phyloP scores from a whole-genome alignment of 2,797 vertebrate genomes.

The Falco peregrinus region DNA sequence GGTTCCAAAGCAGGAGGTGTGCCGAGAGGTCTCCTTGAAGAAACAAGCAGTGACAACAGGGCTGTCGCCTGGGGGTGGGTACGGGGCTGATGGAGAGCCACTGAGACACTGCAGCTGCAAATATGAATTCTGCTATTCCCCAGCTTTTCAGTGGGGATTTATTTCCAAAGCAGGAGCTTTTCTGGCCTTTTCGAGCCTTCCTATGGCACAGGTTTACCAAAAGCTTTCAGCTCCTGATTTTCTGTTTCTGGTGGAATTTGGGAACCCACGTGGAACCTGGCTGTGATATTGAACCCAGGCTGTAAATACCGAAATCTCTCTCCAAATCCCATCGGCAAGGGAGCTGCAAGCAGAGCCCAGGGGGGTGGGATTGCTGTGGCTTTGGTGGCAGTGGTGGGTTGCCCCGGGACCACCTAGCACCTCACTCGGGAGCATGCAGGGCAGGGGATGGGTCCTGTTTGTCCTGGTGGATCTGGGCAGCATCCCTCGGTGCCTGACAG shows the following conservation, averaged over 20 bases:
- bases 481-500: neutral
- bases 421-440: accelerated
- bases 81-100: neutral
- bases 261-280: neutral
- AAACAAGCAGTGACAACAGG: neutral
- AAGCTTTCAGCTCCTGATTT: neutral
- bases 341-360: neutral
- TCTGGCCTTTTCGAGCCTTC: neutral
- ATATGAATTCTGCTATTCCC: neutral
- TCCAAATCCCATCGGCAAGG: neutral
- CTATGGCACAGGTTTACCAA: neutral
- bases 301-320: neutral
- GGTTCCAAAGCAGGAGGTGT: neutral
- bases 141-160: neutral
- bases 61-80: neutral
- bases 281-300: neutral
- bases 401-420: neutral
- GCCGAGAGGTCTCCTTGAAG: neutral
- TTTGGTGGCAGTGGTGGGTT: neutral
- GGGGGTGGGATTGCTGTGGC: accelerated
- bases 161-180: neutral
- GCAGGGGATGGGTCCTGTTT: neutral
- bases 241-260: neutral
- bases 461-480: neutral
- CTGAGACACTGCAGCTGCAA: neutral